Evolutionary conservation across 1,140 invertebrate species (phyloP).

Genomic region (Sycobia sp.): DNA sequence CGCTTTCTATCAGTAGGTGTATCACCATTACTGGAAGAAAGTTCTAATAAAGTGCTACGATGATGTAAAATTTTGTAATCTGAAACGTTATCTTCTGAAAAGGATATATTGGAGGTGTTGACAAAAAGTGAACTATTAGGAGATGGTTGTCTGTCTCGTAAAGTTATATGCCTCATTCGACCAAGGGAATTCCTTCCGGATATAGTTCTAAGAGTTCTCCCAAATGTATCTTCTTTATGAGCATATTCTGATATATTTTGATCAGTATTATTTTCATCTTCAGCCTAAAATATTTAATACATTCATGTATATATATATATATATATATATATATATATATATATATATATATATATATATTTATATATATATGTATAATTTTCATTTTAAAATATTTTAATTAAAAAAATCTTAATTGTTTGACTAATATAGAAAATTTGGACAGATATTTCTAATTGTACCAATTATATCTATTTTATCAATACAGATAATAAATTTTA

Average conservation of each 20-base stretch:
- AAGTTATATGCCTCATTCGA: constrained; percentile 47
- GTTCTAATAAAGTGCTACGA: constrained; percentile 35
- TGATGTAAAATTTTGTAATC: constrained; percentile 41
- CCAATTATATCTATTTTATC: too few relatives aligned
- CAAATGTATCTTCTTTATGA: constrained; percentile 46
- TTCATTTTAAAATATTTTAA: background rate
- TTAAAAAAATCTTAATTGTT: background rate
- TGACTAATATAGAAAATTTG: background rate
- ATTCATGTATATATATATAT: background rate
- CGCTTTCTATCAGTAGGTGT: constrained; percentile 46
- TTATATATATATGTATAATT: too few relatives aligned
- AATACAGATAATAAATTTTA: background rate
- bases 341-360: too few relatives aligned
- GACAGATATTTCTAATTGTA: background rate
- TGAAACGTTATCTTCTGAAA: constrained; percentile 31
- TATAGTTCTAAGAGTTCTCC: constrained; percentile 48
- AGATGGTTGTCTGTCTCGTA: constrained; percentile 45
- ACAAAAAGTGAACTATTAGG: constrained; percentile 52
- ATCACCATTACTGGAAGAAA: constrained; percentile 38
- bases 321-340: too few relatives aligned
- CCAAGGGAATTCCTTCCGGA: constrained; percentile 47
- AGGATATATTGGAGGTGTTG: constrained; percentile 45
- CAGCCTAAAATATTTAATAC: constrained; percentile 29
- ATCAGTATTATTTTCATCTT: constrained; percentile 30
- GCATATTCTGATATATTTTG: constrained; percentile 26